Percentiles rank a stretch among this genome's conserved stretches.
These are phyloP conservation scores for Atherinosoma microstoma DNA, from an alignment of 2,797 vertebrate species.

Conservation along the genomic window DNA sequence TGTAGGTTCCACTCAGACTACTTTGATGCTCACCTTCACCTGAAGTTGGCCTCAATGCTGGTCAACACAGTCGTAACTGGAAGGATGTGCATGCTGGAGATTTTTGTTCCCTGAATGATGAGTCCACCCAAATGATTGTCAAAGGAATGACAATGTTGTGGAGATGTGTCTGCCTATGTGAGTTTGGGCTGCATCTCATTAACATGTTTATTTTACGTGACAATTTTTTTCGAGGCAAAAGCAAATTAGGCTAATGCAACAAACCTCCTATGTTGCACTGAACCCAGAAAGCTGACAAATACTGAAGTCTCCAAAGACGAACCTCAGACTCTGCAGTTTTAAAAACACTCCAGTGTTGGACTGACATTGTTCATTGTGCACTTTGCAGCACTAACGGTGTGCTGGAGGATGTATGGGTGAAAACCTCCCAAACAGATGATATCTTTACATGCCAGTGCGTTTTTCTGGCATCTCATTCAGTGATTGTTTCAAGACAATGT, in stretches of 20 bases:
- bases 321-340: background rate
- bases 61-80: too few relatives aligned
- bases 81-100: too few relatives aligned
- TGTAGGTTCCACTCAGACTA: background rate
- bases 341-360: background rate
- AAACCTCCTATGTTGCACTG: background rate
- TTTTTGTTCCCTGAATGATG: background rate
- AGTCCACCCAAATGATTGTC: background rate
- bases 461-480: background rate
- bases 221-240: background rate
- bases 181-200: background rate
- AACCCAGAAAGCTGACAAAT: background rate
- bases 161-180: background rate
- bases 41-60: too few relatives aligned
- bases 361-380: background rate
- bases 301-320: background rate
- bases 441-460: background rate
- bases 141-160: background rate
- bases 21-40: too few relatives aligned
- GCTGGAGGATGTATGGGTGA: background rate
- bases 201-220: background rate
- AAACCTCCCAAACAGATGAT: background rate
- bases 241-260: background rate
- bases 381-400: background rate
- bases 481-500: slow-evolving; percentile 14